These are phyloP conservation scores for Abramis brama DNA, from an alignment of 2,113 vertebrate species.

Conservation along the genomic window DNA sequence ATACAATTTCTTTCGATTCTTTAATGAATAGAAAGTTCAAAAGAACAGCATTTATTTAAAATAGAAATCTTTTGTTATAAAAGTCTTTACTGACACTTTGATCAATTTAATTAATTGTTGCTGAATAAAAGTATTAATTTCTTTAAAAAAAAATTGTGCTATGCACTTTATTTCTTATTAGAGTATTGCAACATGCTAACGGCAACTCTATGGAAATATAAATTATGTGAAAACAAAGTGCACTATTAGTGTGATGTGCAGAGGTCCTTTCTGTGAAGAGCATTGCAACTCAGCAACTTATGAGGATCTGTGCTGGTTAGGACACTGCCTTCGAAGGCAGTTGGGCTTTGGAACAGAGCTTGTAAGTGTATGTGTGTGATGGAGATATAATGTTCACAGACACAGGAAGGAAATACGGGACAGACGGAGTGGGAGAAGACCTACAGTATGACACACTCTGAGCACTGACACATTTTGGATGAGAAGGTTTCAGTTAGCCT, in stretches of 20 bases:
- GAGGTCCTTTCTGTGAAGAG: not conserved
- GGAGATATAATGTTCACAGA: slow-evolving; percentile 1
- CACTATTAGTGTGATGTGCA: not conserved
- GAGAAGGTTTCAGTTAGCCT: slow-evolving; percentile 27
- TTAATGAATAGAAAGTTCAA: too few species aligned
- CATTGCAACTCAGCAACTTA: not conserved
- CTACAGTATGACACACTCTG: slow-evolving; percentile 14
- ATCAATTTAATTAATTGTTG: too few species aligned
- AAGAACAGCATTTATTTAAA: too few species aligned
- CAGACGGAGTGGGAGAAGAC: slow-evolving; percentile 5
- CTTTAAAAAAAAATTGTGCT: too few species aligned
- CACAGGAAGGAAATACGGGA: not conserved
- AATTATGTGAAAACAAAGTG: not conserved
- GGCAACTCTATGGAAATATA: not conserved
- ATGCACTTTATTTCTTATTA: too few species aligned
- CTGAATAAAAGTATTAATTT: too few species aligned
- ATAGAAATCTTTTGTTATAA: too few species aligned
- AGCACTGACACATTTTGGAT: slow-evolving; percentile 32
- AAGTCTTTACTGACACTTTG: too few species aligned
- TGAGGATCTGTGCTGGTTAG: not conserved
- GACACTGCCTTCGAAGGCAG: not conserved
- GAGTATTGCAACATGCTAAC: too few species aligned
- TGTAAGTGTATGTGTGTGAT: not conserved
- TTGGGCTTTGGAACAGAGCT: not conserved
- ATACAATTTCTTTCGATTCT: too few species aligned